Conservation (phyloP, 2,797 vertebrate genomes). For the Tragelaphus eurycerus region DNA sequence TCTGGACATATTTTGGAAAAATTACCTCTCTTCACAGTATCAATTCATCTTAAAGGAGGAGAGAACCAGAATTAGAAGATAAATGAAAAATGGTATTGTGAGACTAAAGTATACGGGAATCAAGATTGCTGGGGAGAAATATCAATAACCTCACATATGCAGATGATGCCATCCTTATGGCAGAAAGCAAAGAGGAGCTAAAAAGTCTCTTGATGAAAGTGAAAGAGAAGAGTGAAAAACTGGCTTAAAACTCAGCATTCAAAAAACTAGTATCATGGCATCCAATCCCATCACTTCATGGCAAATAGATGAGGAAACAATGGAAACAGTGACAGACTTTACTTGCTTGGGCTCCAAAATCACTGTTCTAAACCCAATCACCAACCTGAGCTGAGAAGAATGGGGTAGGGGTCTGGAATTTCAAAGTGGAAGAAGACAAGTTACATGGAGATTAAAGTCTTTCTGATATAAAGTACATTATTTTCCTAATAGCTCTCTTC, state of each 20-base stretch:
- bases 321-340: neutral
- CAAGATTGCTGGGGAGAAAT: neutral
- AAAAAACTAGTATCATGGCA: neutral
- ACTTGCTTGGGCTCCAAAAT: neutral
- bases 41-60: slow-evolving; percentile 10
- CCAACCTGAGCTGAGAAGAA: neutral
- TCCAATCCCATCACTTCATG: neutral
- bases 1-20: neutral
- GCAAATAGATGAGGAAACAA: neutral
- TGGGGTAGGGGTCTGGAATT: neutral
- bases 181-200: neutral
- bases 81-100: slow-evolving; percentile 30
- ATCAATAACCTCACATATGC: neutral
- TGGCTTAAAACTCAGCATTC: neutral
- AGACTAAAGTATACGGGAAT: neutral
- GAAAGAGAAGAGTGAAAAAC: neutral
- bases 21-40: neutral
- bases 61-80: neutral
- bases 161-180: neutral
- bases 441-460: neutral
- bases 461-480: neutral
- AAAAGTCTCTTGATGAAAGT: neutral
- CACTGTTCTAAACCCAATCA: neutral
- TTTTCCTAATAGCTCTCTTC: neutral
- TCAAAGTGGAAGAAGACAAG: neutral